A percentile compares a stretch with the other conserved stretches of the same genome.
Evolutionary conservation across 2,888 invertebrate genomes (phyloP).

Genomic region (Philonicus albiceps): DNA sequence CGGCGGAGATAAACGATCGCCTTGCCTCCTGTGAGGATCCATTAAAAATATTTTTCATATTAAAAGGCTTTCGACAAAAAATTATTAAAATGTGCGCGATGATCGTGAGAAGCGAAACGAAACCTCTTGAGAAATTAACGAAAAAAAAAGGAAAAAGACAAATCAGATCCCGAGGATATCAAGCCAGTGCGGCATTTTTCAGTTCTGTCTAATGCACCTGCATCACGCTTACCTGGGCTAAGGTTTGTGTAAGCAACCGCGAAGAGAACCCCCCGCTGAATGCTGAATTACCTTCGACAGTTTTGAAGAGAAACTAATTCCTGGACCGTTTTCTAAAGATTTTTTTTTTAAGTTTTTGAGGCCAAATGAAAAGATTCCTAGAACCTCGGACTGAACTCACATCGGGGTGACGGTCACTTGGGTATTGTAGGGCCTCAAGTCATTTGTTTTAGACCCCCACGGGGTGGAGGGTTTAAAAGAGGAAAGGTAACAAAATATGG

Average conservation of each 20-base stretch:
- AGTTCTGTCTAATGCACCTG: constrained; percentile 23
- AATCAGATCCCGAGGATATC: neutral
- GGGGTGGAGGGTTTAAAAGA: neutral
- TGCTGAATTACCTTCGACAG: neutral
- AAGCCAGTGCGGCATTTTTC: neutral
- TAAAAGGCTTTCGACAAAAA: neutral
- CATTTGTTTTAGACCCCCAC: constrained; percentile 6
- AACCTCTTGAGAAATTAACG: neutral
- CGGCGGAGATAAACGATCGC: neutral
- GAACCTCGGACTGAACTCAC: neutral
- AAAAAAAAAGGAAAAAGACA: neutral
- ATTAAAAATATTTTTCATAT: constrained; percentile 15
- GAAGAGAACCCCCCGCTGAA: constrained; percentile 31
- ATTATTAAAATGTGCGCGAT: constrained; percentile 11
- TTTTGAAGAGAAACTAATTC: constrained; percentile 5
- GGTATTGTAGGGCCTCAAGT: neutral
- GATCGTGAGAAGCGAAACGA: constrained; percentile 13
- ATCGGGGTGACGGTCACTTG: neutral
- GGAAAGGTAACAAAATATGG: neutral
- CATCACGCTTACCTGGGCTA: constrained; percentile 5
- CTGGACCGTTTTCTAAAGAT: constrained; percentile 13
- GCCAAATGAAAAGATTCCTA: constrained; percentile 5
- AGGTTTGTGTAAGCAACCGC: neutral
- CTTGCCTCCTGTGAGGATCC: neutral
- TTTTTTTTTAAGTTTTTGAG: neutral